Conservation (phyloP, 2,797 vertebrate genomes). For the Acanthurus leucopareius region DNA sequence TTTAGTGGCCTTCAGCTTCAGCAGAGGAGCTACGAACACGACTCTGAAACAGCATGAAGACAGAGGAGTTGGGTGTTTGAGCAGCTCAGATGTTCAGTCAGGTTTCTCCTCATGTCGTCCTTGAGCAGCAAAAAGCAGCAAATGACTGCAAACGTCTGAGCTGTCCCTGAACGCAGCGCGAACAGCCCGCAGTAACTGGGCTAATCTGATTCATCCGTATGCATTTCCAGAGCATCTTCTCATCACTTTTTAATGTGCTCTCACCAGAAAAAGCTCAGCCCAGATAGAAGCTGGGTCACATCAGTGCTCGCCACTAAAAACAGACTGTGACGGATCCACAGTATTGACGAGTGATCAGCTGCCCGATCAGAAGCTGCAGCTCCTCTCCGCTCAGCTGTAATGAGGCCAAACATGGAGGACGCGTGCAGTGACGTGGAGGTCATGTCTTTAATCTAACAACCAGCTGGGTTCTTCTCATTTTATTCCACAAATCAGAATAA, state of each 20-base stretch:
- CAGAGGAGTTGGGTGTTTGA: too few relatives aligned
- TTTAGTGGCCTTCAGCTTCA: too few relatives aligned
- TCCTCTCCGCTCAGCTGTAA: neutral
- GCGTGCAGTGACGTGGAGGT: too few relatives aligned
- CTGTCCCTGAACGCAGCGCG: neutral
- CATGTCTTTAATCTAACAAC: too few relatives aligned
- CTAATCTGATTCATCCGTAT: constrained; percentile 38
- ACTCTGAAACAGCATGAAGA: too few relatives aligned
- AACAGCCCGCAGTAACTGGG: constrained; percentile 2
- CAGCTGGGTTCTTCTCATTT: too few relatives aligned
- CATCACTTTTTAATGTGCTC: constrained; percentile 53
- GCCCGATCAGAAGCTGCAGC: neutral
- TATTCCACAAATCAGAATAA: too few relatives aligned
- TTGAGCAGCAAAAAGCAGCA: neutral
- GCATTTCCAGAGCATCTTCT: constrained; percentile 33
- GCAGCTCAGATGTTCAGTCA: neutral
- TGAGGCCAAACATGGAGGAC: too few relatives aligned
- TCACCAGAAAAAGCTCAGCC: constrained; percentile 41
- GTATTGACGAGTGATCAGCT: neutral
- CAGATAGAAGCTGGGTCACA: constrained; percentile 40
- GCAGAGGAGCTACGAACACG: too few relatives aligned
- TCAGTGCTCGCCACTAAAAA: neutral
- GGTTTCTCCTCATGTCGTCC: too few relatives aligned
- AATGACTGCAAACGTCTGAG: neutral
- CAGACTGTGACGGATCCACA: neutral